Base-by-base conservation (phyloP, 1,140 invertebrate species). In the Papilio polytes region DNA sequence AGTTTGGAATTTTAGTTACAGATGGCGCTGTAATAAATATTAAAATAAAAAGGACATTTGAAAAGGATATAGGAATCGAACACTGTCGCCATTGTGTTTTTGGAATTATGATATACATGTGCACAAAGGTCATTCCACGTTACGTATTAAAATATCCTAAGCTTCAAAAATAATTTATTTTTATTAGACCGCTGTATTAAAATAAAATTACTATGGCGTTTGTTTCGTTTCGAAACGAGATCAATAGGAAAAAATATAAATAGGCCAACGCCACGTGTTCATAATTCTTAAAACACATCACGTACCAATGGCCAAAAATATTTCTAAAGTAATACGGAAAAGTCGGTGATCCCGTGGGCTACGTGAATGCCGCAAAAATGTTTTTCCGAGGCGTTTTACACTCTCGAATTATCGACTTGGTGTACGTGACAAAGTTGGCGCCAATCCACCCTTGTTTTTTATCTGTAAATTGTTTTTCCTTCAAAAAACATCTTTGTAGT, bases 311-410 rank as follows among this genome's bases (percentile, higher is more conserved):
- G 36, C 72, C 36, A 46, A 44, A 72, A 73, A 73, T 73, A 41
- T 73, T 73, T 73, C 6, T 6, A 31, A 70, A n/a, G 72, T 44
- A 44, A 73, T 31, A 18, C 13, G 31, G 36, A 44, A 73, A 44
- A 73, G 9, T 13, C 18, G 3, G n/a, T n/a, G 72, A 41, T 73
- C 13, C 18, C 26, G 18, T 10, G 41, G 26, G 72, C 31, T 73
- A 41, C 72, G 72, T 18, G 18, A n/a, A 44, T 18, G 18, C 72
- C 72, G 13, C 36, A n/a, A 73, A 73, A 44, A 73, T 41, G 6
- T 73, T 73, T 73, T 46, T 73, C 41, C 36, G 20, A 73, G 70
- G 13, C 70, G 6, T 73, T 73, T 73, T 73, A 73, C 70, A 73
- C 18, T 73, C 9, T 15, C 18, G 36, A 73, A 73, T 73, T 44